phyloP scores from a whole-genome alignment of 2,888 invertebrate genomes.

The Beris chalybata region DNA sequence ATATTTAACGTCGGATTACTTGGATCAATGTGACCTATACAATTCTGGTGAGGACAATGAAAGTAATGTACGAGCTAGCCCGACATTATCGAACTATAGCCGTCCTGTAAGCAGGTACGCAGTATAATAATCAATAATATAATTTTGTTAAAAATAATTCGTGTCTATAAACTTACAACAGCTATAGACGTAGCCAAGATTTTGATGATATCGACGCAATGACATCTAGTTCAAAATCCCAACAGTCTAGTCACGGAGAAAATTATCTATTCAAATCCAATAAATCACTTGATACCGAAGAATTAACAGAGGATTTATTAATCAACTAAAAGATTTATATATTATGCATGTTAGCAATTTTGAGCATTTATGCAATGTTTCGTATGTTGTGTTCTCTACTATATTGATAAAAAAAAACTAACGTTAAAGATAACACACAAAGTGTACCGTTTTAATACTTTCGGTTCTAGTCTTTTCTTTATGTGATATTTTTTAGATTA shows the following conservation, averaged over 20 bases:
- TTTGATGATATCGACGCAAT: slow-evolving; percentile 59
- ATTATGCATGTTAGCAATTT: background rate
- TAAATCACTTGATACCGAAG: slow-evolving; percentile 50
- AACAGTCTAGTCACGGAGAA: slow-evolving; percentile 48
- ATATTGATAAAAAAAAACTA: background rate
- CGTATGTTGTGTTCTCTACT: no score
- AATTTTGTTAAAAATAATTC: background rate
- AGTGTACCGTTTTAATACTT: slow-evolving; percentile 21
- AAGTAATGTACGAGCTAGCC: slow-evolving; percentile 47
- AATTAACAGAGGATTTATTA: slow-evolving; percentile 47
- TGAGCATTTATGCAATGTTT: no score
- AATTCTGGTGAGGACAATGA: slow-evolving; percentile 56
- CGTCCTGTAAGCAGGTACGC: slow-evolving; percentile 59
- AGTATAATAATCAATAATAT: slow-evolving; percentile 7
- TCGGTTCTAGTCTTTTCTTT: slow-evolving; percentile 37
- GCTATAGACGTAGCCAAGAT: slow-evolving; percentile 59
- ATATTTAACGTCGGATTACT: slow-evolving; percentile 74
- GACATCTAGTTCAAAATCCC: slow-evolving; percentile 54
- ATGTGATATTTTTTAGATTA: slow-evolving; percentile 38
- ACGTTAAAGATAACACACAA: background rate
- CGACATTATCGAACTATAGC: slow-evolving; percentile 54
- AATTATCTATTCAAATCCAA: slow-evolving; percentile 46
- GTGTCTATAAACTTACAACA: slow-evolving; percentile 42
- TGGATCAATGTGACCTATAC: slow-evolving; percentile 62
- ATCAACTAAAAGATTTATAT: slow-evolving; percentile 44